These are phyloP conservation scores for Rhorus exstirpatorius DNA, from an alignment of 2,888 invertebrate genomes.

Conservation along the genomic window DNA sequence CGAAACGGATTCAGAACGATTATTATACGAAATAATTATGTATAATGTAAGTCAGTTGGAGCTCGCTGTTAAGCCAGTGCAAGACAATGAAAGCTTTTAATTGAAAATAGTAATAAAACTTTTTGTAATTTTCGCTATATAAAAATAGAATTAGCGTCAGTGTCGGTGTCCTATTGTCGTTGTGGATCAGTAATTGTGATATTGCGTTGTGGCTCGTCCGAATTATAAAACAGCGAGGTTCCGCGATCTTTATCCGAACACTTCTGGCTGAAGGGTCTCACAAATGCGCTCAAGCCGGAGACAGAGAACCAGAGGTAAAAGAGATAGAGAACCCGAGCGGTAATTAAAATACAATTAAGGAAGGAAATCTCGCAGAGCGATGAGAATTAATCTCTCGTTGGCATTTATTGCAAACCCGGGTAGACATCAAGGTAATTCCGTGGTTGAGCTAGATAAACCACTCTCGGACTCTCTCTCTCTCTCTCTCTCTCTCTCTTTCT, in stretches of 20 bases:
- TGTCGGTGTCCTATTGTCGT: not conserved
- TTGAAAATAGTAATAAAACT: not conserved
- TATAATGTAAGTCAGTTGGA: not conserved
- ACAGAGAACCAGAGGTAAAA: slow-evolving; percentile 39
- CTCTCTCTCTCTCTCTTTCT: not conserved
- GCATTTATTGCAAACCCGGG: slow-evolving; percentile 62
- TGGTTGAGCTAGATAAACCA: slow-evolving; percentile 41
- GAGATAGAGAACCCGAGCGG: slow-evolving; percentile 46
- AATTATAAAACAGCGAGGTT: slow-evolving; percentile 5
- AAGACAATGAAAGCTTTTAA: not conserved
- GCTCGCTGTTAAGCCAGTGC: not conserved
- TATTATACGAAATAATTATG: not conserved
- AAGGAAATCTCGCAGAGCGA: slow-evolving; percentile 63
- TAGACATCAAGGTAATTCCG: slow-evolving; percentile 56
- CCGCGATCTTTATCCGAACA: slow-evolving; percentile 39
- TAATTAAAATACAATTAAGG: slow-evolving; percentile 74
- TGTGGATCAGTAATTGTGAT: not conserved
- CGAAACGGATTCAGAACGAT: too few species aligned
- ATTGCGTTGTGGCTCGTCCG: not conserved
- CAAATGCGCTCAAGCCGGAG: slow-evolving; percentile 20
- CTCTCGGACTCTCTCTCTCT: slow-evolving; percentile 9
- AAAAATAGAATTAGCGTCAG: not conserved
- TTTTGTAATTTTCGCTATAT: not conserved
- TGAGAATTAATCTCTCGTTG: slow-evolving; percentile 58
- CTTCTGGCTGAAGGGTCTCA: slow-evolving; percentile 24